phyloP scores from a whole-genome alignment of 2,797 vertebrate genomes.

The Alfaro cultratus region DNA sequence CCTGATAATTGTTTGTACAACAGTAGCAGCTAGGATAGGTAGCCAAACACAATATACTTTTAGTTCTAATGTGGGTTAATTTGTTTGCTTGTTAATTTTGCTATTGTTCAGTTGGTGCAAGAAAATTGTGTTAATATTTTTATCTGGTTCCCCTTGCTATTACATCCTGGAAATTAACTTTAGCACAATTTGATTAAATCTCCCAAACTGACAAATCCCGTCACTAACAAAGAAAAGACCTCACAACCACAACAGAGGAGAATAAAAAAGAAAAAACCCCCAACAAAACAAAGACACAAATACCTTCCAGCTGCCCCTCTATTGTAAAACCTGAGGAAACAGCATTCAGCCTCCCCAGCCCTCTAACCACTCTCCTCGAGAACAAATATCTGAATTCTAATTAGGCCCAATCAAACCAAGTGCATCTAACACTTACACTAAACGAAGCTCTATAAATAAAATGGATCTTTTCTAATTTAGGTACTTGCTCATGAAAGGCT shows the following conservation, averaged over 20 bases:
- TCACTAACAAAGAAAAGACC: constrained; percentile 22
- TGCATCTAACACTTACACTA: constrained; percentile 60
- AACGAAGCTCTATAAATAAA: constrained; percentile 69
- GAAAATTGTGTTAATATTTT: too few relatives aligned
- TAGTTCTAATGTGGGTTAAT: too few relatives aligned
- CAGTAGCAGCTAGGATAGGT: too few relatives aligned
- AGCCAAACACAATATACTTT: too few relatives aligned
- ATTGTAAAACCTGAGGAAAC: constrained; percentile 37
- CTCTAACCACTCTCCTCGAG: constrained; percentile 5
- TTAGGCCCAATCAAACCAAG: constrained; percentile 58
- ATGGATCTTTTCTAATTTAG: constrained; percentile 62
- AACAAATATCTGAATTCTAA: constrained; percentile 52
- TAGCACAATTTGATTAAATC: constrained; percentile 30
- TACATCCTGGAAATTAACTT: constrained; percentile 38
- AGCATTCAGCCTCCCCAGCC: constrained; percentile 3
- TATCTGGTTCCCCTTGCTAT: not conserved
- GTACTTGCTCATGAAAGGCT: constrained; percentile 58
- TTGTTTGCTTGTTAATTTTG: too few relatives aligned
- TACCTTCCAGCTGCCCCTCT: constrained; percentile 38
- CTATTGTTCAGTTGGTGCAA: too few relatives aligned
- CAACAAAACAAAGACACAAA: constrained; percentile 32
- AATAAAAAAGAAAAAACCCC: not conserved
- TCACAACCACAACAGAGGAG: not conserved
- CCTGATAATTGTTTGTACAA: too few relatives aligned
- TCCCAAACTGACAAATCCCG: constrained; percentile 14